phyloP scores from a whole-genome alignment of 2,113 vertebrate genomes.

The Nicator chloris region DNA sequence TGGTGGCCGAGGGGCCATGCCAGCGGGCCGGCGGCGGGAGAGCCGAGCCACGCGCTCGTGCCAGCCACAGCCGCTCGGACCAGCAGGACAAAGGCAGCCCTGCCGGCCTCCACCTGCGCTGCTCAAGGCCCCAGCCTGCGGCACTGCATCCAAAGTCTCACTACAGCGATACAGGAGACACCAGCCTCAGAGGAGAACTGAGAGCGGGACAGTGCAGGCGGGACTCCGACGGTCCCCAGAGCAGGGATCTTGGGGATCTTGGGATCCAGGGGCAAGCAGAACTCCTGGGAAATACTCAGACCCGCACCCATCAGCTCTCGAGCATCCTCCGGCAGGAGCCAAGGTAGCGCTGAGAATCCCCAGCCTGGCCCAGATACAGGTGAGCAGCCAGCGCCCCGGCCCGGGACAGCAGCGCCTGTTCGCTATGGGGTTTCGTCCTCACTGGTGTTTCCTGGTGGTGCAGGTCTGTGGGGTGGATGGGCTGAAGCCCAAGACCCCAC shows the following conservation, averaged over 20 bases:
- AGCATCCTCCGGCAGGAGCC: neutral
- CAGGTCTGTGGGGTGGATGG: neutral
- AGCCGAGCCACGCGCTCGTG: neutral
- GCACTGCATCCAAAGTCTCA: neutral
- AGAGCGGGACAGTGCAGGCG: neutral
- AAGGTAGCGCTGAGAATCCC: neutral
- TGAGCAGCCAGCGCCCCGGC: neutral
- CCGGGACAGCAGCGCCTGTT: fast-evolving
- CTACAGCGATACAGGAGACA: fast-evolving
- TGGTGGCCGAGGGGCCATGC: neutral
- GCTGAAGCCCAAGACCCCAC: neutral
- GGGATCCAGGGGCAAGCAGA: neutral
- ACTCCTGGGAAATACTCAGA: neutral
- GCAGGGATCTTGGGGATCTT: neutral
- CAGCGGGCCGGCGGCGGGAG: neutral
- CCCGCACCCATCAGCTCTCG: neutral
- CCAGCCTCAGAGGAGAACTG: neutral
- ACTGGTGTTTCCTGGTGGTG: fast-evolving
- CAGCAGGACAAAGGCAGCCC: neutral
- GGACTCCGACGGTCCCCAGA: neutral
- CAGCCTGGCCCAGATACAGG: neutral
- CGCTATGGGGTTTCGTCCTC: neutral
- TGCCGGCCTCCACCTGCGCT: neutral
- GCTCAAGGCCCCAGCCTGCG: neutral
- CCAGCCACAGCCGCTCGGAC: neutral